Evolutionary conservation across 2,888 invertebrate genomes (phyloP), one percentile per base, ranked within the genome.

Genomic region (Blera fallax): DNA sequence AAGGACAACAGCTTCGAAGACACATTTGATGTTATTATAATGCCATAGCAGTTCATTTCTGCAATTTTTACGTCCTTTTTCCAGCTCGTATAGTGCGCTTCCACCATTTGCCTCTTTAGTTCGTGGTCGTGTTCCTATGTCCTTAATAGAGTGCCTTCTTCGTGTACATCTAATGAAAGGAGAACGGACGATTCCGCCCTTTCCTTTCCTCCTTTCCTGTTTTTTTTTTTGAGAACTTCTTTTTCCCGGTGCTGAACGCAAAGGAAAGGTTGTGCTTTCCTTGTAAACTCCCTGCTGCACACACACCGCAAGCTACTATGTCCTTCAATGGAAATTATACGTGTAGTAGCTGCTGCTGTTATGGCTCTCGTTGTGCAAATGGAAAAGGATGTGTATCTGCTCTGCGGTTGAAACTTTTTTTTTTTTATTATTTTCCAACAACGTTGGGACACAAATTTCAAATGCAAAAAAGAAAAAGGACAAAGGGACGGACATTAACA

Each of bases 11-110:
- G 4, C 62, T 64, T 16, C 37, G 11, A 78, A 85, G 85, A 85
- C 85, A 85, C 72, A 80, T 85, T 85, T 85, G 85, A 85, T 85
- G 85, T 85, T 85, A 85, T 85, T 85, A 85, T 85, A 85, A 85
- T 80, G 76, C 85, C 80, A 85, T 80, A 72, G 80, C 80, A 80
- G 85, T 85, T 85, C 85, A 72, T 85, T 84, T 74, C 70, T 74
- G 74, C 74, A 67, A 67, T 72, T 65, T 43, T 77, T 73, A 78
- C 29, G 21, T 54, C 37, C 40, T 73, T 67, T 60, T 60, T 50
- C 60, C 27, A 16, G 32, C 43, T 24, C 45, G 37, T 37, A 14
- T 56, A 43, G 37, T 43, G 29, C 10, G 56, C 11, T 45, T 32
- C 48, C n/a, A n/a, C 48, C 8, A 34, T 67, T 73, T 73, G 80